A percentile compares a stretch with the other conserved stretches of the same genome.
phyloP scores from a whole-genome alignment of 2,888 invertebrate genomes.

The Chrysomela aeneicollis region DNA sequence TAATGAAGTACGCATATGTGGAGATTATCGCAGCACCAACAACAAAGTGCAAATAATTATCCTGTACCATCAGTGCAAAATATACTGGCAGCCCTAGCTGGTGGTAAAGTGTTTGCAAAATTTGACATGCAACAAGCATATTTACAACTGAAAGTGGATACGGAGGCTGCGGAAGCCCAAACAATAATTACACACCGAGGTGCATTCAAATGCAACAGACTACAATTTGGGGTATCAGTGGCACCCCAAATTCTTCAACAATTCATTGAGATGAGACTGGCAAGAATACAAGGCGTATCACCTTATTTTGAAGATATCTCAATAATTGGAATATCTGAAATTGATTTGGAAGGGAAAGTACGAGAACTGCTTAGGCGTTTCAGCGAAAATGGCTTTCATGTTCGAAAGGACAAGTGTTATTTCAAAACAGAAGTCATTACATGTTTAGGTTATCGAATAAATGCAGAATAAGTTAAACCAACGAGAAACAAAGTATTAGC shows the following conservation, averaged over 20 bases:
- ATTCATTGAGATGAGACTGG: slow-evolving; percentile 12
- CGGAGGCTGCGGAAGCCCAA: background rate
- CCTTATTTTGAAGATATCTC: slow-evolving; percentile 13
- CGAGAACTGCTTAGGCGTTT: background rate
- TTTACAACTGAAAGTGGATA: background rate
- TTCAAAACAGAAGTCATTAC: too few species aligned
- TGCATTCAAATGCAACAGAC: background rate
- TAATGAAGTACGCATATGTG: background rate
- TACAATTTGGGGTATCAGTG: slow-evolving; percentile 14
- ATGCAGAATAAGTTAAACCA: too few species aligned
- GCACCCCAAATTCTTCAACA: slow-evolving; percentile 20
- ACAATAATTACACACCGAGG: slow-evolving; percentile 4
- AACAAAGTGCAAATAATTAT: too few species aligned
- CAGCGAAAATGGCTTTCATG: slow-evolving; percentile 5
- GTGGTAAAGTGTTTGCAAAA: slow-evolving; percentile 7
- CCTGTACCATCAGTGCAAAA: background rate
- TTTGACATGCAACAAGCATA: slow-evolving; percentile 6
- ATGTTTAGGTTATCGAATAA: too few species aligned
- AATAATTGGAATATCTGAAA: background rate
- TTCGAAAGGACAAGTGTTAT: background rate
- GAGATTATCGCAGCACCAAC: too few species aligned
- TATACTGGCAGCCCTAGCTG: slow-evolving; percentile 13
- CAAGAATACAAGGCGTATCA: slow-evolving; percentile 6
- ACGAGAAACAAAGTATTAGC: background rate
- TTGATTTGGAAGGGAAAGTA: background rate